Evolutionary conservation across 2,113 vertebrate genomes (phyloP).

Genomic region (Clarias magur): DNA sequence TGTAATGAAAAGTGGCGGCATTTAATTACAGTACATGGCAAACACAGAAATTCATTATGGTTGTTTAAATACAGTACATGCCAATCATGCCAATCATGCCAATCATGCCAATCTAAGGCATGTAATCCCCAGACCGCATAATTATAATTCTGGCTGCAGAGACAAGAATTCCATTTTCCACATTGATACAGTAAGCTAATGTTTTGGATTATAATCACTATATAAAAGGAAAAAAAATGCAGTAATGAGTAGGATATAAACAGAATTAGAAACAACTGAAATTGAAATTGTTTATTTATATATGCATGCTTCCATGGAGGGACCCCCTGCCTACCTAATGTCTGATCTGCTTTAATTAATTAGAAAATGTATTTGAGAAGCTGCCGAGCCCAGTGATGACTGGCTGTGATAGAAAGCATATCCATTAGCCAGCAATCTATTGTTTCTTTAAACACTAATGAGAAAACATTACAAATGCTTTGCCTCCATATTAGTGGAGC

Average conservation of each 20-base stretch:
- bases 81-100: not conserved
- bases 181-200: not conserved
- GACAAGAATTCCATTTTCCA: not conserved
- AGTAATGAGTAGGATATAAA: not conserved
- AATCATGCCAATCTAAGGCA: not conserved
- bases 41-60: not conserved
- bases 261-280: not conserved
- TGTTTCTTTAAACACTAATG: slow-evolving; percentile 5
- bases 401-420: not conserved
- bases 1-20: not conserved
- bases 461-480: slow-evolving; percentile 28
- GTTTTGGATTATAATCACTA: not conserved
- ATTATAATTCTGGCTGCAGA: not conserved
- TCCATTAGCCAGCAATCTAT: not conserved
- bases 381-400: not conserved
- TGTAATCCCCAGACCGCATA: not conserved
- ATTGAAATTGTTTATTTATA: not conserved
- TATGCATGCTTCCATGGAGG: not conserved
- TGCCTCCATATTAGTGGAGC: slow-evolving; percentile 3
- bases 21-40: not conserved
- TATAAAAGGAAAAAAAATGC: not conserved
- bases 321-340: not conserved
- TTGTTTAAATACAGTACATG: not conserved
- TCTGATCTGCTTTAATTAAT: not conserved
- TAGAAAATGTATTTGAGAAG: slow-evolving; percentile 7